Base-by-base conservation (phyloP, 2,113 vertebrate genomes). In the Nothobranchius furzeri region DNA sequence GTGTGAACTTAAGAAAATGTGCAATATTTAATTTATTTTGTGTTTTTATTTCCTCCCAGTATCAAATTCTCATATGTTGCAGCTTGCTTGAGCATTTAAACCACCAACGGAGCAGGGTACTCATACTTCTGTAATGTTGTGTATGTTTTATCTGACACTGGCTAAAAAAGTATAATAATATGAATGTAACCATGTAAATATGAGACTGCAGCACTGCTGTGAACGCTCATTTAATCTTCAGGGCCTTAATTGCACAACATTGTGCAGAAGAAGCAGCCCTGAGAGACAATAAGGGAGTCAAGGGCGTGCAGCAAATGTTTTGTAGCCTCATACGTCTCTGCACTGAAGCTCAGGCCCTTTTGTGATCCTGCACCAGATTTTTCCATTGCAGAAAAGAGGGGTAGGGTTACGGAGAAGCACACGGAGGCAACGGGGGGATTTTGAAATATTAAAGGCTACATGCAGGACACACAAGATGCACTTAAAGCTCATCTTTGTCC, bases 121-220 rank as follows among this genome's bases (percentile, higher is more conserved):
- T 60, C 66, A 73, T 40, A 61, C 25, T 77, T 15, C 63, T 74
- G 52, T 20, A 20, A 20, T 20, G 20, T 20, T 20, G 20, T 20
- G 20, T 75, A 37, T 50, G 64, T 77, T 58, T 66, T 43, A 70
- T 60, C 17, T 54, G 73, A 55, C 43, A 35, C 68, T 78, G 46
- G 70, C 51, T 68, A 47, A 75, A 75, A 24, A 75, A 75, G 48
- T 3, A 30, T 4, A 30, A 30, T 4, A 65, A 77, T 53, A 68
- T 79, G 87, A 90, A 88, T 90, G 88, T 91, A 87, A 68, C 46
- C 10, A 53, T 86, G 84, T 87, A 87, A 85, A 79, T 85, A 76
- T 2, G 48, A 61, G 55, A 81, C 40, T 15, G 60, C 72, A 64
- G 62, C 65, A 58, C 48, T 56, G 57, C 64, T 86, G 75, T 55